Conservation (phyloP, 2,797 vertebrate species). For the Pipistrellus pygmaeus region DNA sequence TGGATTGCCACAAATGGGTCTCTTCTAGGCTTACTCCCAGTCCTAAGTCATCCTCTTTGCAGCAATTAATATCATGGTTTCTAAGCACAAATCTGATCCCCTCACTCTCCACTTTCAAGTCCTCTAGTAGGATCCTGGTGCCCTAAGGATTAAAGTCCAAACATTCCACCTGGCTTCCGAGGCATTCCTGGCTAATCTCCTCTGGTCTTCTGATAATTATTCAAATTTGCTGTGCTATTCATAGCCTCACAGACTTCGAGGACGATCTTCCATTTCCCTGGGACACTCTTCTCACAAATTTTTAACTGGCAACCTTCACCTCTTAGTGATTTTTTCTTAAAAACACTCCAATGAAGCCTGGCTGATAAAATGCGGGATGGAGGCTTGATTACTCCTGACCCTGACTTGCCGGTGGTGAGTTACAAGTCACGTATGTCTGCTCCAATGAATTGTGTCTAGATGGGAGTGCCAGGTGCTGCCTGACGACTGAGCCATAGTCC, state of each 20-base stretch:
- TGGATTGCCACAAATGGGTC: background rate
- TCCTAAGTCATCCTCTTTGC: background rate
- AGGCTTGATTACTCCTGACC: slow-evolving; percentile 36
- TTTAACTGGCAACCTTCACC: background rate
- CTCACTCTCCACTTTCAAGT: background rate
- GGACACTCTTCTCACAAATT: background rate
- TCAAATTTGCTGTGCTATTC: background rate
- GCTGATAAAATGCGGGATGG: background rate
- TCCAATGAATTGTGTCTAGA: slow-evolving; percentile 50
- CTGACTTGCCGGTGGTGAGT: background rate
- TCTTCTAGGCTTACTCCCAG: background rate
- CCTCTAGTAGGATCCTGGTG: background rate
- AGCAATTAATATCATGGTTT: background rate
- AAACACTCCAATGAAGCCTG: background rate
- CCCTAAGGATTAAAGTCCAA: slow-evolving; percentile 1
- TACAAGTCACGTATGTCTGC: background rate
- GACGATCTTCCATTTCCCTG: background rate
- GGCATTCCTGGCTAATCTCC: background rate
- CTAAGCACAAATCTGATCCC: background rate
- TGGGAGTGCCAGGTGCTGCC: slow-evolving; percentile 15
- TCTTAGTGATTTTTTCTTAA: background rate
- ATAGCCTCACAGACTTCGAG: background rate
- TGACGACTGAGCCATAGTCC: background rate
- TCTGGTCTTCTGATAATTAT: slow-evolving; percentile 9
- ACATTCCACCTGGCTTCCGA: background rate